Base-by-base conservation (phyloP, 2,888 invertebrate genomes). In the Rotaria magnacalcarata region DNA sequence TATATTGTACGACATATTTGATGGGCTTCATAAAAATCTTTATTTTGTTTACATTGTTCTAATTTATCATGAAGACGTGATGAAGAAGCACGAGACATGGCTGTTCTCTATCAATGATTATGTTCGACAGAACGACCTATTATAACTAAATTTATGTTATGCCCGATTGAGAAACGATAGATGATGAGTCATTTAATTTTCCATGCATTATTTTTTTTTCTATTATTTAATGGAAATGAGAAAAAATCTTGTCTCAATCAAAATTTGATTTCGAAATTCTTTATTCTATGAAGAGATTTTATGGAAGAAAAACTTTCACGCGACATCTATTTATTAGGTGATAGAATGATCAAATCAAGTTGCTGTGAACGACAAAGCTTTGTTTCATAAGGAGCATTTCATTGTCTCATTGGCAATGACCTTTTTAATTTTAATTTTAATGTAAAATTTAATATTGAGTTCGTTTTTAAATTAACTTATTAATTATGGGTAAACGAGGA, bases 11-110 rank as follows among this genome's bases (percentile, higher is more conserved):
- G 75, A 80, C 47, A 80, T 5, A 80, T 80, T 80, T 80, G 75
- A 47, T 80, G 75, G 24, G 75, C 75, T 80, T 80, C 47, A 47
- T 80, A 80, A 80, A 80, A 80, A 80, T 80, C 75, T 47, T 80
- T 80, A 80, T 41, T 47, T 47, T n/a, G 43, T 47, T 80, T 80
- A 80, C 75, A 80, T 80, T 80, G 21, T 47, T 80, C 75, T 80
- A 80, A 80, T 80, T 80, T 80, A 80, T 43, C 47, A 47, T 80
- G 47, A 10, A 80, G 75, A 80, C 75, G 75, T 47, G 47, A 24
- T 47, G 75, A 43, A 11, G 75, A 47, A 47, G 47, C 43, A 47
- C 24, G 4, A 24, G 21, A 7, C 21, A 5, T 21, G 6, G 7
- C 21, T 56, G 21, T 8, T 56, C 24, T 24, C 11, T 67, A 67